Evolutionary conservation across 2,113 vertebrate genomes (phyloP), one percentile per base, ranked within the genome.

Genomic region (Istiophorus platypterus): DNA sequence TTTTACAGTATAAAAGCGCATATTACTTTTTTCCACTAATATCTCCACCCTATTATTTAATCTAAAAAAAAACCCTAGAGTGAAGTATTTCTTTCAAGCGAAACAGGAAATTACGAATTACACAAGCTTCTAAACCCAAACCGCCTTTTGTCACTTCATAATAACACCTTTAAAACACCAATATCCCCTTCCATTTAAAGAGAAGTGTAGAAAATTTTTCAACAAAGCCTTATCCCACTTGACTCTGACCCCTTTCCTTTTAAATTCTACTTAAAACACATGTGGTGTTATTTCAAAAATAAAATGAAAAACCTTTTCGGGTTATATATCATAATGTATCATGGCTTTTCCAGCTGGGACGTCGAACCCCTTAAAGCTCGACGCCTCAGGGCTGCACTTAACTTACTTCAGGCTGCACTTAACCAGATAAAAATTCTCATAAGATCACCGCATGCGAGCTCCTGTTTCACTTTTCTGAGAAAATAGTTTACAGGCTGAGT

Each of bases 401-500:
- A 26, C 20, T n/a, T n/a, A n/a, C n/a, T n/a, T n/a, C n/a, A n/a
- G 78, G 1, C 70, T 71, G 22, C 47, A 73, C 9, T 68, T n/a
- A 56, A 26, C 20, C 64, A 20, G 59, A 78, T 51, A 37, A 57
- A 57, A 83, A 79, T 51, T 58, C 56, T 34, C 73, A 8, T 17
- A 58, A 59, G 65, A 84, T 62, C 66, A 37, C 29, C 83, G 13
- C 76, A 80, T 8, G 6, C 34, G 42, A 13, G 51, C 77, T 83
- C 84, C 69, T 22, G 2, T 86, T 84, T 80, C 72, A 69, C 72
- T 67, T 59, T 82, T 80, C 81, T 72, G 74, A 81, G 85, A 91
- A 89, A 82, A n/a, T 29, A 59, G 29, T 65, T 80, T 67, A 84
- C 20, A 58, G 62, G n/a, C 18, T 45, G 49, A 86, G 71, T 66